These are phyloP conservation scores for Platichthys flesus DNA, from an alignment of 2,113 vertebrate genomes.

Conservation along the genomic window DNA sequence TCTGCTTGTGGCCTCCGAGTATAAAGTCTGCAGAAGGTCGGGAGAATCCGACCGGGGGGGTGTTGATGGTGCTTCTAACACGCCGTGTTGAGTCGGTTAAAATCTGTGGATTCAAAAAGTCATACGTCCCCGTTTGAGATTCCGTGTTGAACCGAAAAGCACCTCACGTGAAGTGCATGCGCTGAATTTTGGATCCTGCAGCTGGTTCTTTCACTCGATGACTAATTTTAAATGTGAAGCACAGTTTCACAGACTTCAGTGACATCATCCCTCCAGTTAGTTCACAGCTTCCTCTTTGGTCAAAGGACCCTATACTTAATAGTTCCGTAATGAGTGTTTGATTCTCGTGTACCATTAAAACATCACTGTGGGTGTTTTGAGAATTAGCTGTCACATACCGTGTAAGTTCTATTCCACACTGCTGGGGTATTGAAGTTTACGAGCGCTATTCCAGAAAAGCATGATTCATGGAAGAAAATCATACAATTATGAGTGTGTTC, in stretches of 20 bases:
- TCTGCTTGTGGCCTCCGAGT: no score
- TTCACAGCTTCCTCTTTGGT: slow-evolving; percentile 66
- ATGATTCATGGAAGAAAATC: slow-evolving; percentile 65
- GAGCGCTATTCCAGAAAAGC: slow-evolving; percentile 52
- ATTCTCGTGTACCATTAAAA: slow-evolving; percentile 55
- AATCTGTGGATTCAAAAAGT: no score
- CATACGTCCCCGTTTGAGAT: background rate
- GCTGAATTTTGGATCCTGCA: slow-evolving; percentile 23
- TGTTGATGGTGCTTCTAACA: no score
- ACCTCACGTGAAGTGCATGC: slow-evolving; percentile 11
- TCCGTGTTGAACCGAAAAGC: background rate
- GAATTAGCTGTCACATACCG: slow-evolving; percentile 48
- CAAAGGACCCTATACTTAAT: slow-evolving; percentile 58
- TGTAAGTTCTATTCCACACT: slow-evolving; percentile 59
- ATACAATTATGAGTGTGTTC: slow-evolving; percentile 5
- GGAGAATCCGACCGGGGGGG: no score
- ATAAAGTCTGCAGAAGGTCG: no score
- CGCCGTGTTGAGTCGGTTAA: no score
- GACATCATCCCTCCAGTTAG: slow-evolving; percentile 68
- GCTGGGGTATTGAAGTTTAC: slow-evolving; percentile 52
- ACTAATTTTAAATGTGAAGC: slow-evolving; percentile 42
- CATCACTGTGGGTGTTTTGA: slow-evolving; percentile 58
- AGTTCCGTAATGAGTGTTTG: slow-evolving; percentile 56
- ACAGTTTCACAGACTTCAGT: slow-evolving; percentile 59
- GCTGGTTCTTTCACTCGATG: slow-evolving; percentile 47